phyloP scores from a whole-genome alignment of 2,113 vertebrate genomes.

The Antechinus flavipes region DNA sequence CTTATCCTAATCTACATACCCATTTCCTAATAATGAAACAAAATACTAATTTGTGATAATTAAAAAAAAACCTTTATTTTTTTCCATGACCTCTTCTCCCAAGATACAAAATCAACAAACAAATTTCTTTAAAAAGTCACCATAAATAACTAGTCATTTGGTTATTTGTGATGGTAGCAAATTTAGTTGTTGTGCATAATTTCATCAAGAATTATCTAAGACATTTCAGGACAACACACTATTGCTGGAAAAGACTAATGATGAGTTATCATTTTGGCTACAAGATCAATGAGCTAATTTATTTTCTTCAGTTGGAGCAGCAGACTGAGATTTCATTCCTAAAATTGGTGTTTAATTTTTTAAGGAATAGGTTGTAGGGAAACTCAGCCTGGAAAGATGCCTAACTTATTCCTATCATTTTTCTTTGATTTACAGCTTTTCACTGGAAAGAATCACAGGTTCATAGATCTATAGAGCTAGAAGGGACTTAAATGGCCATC shows the following conservation, averaged over 20 bases:
- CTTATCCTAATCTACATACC: background rate
- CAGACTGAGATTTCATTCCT: background rate
- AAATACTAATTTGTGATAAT: background rate
- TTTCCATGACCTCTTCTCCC: background rate
- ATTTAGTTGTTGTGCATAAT: background rate
- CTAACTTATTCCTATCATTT: background rate
- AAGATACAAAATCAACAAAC: background rate
- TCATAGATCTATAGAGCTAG: background rate
- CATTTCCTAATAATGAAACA: background rate
- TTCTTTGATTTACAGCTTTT: background rate
- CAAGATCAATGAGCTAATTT: background rate
- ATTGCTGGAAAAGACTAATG: background rate
- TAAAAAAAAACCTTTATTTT: conserved; percentile 23
- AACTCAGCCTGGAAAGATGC: background rate
- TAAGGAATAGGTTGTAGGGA: background rate
- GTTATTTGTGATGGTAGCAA: background rate
- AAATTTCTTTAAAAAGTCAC: background rate
- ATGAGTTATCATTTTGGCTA: background rate
- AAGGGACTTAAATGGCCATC: background rate
- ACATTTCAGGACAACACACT: background rate
- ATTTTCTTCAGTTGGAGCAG: background rate
- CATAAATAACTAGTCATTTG: background rate
- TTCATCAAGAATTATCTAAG: background rate
- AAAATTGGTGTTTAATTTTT: background rate
- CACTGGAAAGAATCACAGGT: background rate